Conservation (phyloP, 2,888 invertebrate species). For the Drosophila atroscutellata region DNA sequence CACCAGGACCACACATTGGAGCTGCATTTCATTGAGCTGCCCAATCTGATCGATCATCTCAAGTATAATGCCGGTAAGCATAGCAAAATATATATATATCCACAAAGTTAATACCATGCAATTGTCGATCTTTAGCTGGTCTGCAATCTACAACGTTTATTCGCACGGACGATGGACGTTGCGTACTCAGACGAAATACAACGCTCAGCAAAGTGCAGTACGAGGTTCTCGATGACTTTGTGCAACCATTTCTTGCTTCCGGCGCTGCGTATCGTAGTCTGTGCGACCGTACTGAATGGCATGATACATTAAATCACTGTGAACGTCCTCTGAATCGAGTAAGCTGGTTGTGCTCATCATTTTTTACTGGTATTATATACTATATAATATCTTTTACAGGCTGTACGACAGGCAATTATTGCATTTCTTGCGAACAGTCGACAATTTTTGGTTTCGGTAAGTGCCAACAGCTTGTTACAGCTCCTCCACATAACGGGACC, state of each 20-base stretch:
- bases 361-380: background rate
- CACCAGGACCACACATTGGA: constrained; percentile 20
- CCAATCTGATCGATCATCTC: constrained; percentile 75
- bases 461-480: constrained; percentile 69
- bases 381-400: constrained; percentile 84
- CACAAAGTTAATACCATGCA: too few relatives aligned
- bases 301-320: background rate
- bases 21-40: constrained; percentile 29
- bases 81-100: background rate
- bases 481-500: constrained; percentile 73
- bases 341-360: background rate
- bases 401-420: constrained; percentile 87
- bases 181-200: constrained; percentile 85
- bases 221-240: constrained; percentile 84
- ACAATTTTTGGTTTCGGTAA: constrained; percentile 76
- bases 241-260: constrained; percentile 80
- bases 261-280: constrained; percentile 82
- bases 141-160: constrained; percentile 87
- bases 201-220: constrained; percentile 86
- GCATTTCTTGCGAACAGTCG: constrained; percentile 88
- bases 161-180: constrained; percentile 84
- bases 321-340: constrained; percentile 68
- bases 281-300: constrained; percentile 69
- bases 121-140: constrained; percentile 85
- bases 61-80: constrained; percentile 74